Conservation (phyloP, 92 coral and sea anemone species). For the Hydrozoanthus gracilis region DNA sequence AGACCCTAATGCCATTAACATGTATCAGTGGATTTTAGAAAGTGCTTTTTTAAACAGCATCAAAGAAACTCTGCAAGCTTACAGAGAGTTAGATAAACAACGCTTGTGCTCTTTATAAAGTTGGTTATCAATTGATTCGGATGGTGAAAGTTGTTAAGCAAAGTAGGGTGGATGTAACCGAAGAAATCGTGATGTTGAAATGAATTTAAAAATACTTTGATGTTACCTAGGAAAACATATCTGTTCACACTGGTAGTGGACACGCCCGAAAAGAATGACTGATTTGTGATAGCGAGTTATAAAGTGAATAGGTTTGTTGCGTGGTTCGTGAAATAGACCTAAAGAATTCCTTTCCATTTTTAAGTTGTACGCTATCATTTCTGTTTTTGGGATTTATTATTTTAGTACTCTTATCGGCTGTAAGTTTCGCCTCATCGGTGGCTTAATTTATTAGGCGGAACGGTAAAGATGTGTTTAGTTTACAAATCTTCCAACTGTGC, state of each 20-base stretch:
- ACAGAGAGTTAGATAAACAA: too few species aligned
- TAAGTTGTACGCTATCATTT: neutral
- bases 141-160: neutral
- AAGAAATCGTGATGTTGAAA: neutral
- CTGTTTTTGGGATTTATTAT: neutral
- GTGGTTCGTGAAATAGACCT: neutral
- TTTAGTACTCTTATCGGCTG: neutral
- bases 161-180: neutral
- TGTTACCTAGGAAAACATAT: neutral
- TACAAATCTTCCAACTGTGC: constrained; percentile 29
- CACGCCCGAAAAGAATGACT: constrained; percentile 20
- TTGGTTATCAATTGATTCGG: too few species aligned
- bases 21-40: too few species aligned
- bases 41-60: too few species aligned
- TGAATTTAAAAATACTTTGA: neutral
- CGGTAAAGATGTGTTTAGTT: constrained; percentile 17
- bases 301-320: constrained; percentile 2
- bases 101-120: too few species aligned
- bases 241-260: neutral
- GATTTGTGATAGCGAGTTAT: neutral
- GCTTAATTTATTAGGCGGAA: neutral
- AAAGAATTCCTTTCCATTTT: constrained; percentile 6
- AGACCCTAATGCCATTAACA: too few species aligned
- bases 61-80: too few species aligned
- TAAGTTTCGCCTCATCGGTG: neutral